Evolutionary conservation across 2,113 vertebrate species (phyloP), one percentile per base, ranked within the genome.

Genomic region (Bettongia penicillata): DNA sequence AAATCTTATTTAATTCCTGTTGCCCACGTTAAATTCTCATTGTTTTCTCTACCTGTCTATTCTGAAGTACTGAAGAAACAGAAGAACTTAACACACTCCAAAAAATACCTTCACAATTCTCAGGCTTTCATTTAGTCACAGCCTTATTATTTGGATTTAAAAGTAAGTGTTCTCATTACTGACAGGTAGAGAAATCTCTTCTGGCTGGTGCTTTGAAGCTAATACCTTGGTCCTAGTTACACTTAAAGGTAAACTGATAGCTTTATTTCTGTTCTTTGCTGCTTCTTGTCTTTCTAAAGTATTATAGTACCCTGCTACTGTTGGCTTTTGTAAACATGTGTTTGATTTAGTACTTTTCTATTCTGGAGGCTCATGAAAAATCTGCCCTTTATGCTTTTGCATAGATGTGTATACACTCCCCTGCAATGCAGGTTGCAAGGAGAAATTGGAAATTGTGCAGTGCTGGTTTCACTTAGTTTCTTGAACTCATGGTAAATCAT

Each of bases 81-180:
- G 61, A 48, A 57, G 0, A 97, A 93, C 50, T 26, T 23, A 61
- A 95, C 92, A 25, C 53, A n/a, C 49, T 84, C 31, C 89, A n/a
- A 55, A 95, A 94, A 43, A 47, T 28, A 61, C 31, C 55, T 94
- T 93, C 94, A 94, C 51, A 92, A 89, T 19, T 55, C 47, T 19
- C 68, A 96, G 91, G n/a, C 51, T 26, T 43, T 50, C 50, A 91
- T 14, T 93, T 94, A 90, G 93, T 93, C 48, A 48, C 2, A 89
- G 26, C 47, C 89, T 93, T 94, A 48, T 43, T 49, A 93, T 94
- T 96, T 43, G 90, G 84, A 31, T 90, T 89, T 92, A n/a, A 96
- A 91, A 91, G 12, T 10, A 47, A 57, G 50, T 53, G 93, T 55
- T 93, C 51, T 68, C 55, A 37, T 68, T 37, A 52, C 52, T 52